phyloP scores from a whole-genome alignment of 2,113 vertebrate species.

The Atherinomorus stipes region DNA sequence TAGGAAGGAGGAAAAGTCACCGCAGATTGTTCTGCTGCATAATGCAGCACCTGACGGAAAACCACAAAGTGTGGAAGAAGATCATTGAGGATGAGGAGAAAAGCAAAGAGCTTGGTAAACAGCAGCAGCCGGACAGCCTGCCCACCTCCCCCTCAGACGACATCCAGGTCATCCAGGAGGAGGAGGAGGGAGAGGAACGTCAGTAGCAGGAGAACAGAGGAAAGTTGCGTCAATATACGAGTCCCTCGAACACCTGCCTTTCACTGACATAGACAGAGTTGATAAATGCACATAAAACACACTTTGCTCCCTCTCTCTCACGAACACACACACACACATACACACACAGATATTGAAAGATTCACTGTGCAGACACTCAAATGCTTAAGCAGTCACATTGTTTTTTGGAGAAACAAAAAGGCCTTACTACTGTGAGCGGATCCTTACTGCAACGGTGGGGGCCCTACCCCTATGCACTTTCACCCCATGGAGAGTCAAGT shows the following conservation, averaged over 20 bases:
- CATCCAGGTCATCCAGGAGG: constrained; percentile 96
- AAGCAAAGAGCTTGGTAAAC: constrained; percentile 87
- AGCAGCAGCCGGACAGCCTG: constrained; percentile 81
- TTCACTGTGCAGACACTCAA: constrained; percentile 86
- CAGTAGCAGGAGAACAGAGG: constrained; percentile 78
- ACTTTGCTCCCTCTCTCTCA: constrained; percentile 46
- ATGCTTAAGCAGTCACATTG: constrained; percentile 76
- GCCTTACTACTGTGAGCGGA: constrained; percentile 96
- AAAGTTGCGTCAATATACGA: constrained; percentile 42
- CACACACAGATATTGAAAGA: constrained; percentile 60
- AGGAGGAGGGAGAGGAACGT: constrained; percentile 95
- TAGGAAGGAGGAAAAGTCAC: constrained; percentile 90
- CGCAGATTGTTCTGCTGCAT: constrained; percentile 92
- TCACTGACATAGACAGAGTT: constrained; percentile 50
- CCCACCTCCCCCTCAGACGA: constrained; percentile 90
- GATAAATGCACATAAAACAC: constrained; percentile 65
- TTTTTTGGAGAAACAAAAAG: constrained; percentile 84
- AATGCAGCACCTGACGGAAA: constrained; percentile 96
- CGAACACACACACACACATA: constrained; percentile 41
- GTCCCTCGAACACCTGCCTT: constrained; percentile 62
- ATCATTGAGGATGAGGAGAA: constrained; percentile 93
- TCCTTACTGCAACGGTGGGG: constrained; percentile 82
- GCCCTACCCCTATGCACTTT: constrained; percentile 91
- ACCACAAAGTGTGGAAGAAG: constrained; percentile 98
- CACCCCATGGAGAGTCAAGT: constrained; percentile 73